phyloP scores from a whole-genome alignment of 2,888 invertebrate genomes.

The Nemoura dubitans region DNA sequence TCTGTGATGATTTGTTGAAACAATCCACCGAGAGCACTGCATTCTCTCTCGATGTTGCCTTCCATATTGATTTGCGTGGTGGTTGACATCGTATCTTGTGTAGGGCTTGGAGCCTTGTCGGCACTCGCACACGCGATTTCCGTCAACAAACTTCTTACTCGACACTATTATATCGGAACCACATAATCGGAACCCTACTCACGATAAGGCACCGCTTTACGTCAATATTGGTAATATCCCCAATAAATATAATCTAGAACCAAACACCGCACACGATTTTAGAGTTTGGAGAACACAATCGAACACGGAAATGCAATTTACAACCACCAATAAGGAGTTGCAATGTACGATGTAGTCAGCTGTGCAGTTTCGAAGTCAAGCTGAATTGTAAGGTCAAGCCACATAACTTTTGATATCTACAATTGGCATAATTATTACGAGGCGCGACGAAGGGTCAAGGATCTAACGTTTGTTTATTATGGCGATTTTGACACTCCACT shows the following conservation, averaged over 20 bases:
- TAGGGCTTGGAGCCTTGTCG: background rate
- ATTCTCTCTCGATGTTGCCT: slow-evolving; percentile 81
- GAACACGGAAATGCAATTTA: background rate
- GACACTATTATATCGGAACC: background rate
- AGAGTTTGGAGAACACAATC: background rate
- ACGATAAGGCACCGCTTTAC: background rate
- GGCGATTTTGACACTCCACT: background rate
- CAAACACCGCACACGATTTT: background rate
- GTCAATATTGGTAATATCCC: background rate
- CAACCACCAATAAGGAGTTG: background rate
- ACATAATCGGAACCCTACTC: background rate
- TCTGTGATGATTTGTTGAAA: slow-evolving; percentile 96
- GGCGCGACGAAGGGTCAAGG: background rate
- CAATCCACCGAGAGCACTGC: slow-evolving; percentile 89
- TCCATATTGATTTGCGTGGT: slow-evolving; percentile 67
- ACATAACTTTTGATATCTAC: background rate
- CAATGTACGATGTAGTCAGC: background rate
- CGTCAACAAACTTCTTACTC: background rate
- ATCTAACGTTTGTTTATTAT: background rate
- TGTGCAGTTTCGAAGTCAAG: background rate
- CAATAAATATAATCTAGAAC: background rate
- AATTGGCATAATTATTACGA: background rate
- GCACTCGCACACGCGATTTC: background rate
- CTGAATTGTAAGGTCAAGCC: background rate
- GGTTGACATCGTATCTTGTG: background rate